Evolutionary conservation across 2,113 vertebrate species (phyloP).

Genomic region (Rissa tridactyla): DNA sequence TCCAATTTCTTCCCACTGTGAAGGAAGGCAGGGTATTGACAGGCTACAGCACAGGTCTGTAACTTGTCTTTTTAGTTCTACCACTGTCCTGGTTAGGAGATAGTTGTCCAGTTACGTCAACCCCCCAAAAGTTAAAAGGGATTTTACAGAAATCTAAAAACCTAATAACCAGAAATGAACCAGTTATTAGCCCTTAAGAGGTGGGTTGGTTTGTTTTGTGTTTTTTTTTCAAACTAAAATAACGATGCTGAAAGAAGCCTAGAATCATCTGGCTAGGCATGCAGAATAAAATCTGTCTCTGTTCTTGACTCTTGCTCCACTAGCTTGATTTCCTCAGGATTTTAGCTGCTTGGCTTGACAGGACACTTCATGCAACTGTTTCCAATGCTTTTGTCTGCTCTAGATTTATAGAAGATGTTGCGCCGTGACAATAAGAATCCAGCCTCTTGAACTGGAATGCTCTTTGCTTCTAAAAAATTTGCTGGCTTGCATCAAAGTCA

Average conservation of each 20-base stretch:
- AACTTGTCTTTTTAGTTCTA: not conserved
- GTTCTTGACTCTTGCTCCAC: not conserved
- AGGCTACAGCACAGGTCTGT: not conserved
- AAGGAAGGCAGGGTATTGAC: not conserved
- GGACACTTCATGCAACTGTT: not conserved
- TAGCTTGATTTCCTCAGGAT: not conserved
- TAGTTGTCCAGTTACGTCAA: not conserved
- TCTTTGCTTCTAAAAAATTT: not conserved
- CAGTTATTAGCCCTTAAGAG: not conserved
- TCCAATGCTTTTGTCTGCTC: not conserved
- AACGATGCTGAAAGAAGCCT: not conserved
- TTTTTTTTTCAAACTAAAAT: not conserved
- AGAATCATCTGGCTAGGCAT: not conserved
- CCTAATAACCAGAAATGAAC: not conserved
- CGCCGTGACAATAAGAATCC: not conserved
- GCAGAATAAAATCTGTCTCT: not conserved
- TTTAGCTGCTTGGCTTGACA: not conserved
- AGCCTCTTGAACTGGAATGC: not conserved
- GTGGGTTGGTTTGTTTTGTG: not conserved
- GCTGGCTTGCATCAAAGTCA: slow-evolving; percentile 1
- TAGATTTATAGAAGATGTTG: not conserved
- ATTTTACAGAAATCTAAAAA: not conserved
- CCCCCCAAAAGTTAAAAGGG: not conserved
- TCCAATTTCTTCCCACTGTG: not conserved
- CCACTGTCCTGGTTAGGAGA: not conserved